Evolutionary conservation across 2,113 vertebrate genomes (phyloP).

Genomic region (Gyps fulvus): DNA sequence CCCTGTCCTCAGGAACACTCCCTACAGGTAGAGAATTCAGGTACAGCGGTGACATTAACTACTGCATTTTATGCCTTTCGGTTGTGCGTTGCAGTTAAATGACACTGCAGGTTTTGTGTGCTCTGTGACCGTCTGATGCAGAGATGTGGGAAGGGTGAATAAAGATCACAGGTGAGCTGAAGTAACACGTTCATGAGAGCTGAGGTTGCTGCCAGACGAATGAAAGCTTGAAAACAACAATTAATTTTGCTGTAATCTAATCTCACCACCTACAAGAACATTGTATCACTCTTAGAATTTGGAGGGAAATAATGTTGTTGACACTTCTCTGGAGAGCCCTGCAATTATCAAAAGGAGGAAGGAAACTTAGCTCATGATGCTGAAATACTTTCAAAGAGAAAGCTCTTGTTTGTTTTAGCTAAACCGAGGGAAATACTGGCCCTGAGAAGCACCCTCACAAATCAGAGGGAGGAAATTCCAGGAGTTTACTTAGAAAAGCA

Average conservation of each 20-base stretch:
- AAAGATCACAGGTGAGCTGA: neutral
- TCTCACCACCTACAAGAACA: neutral
- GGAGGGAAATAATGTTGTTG: slow-evolving; percentile 33
- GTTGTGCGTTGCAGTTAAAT: neutral
- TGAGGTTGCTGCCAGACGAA: neutral
- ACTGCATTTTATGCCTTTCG: neutral
- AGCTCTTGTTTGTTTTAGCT: slow-evolving; percentile 38
- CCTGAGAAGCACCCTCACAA: neutral
- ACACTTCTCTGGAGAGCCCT: neutral
- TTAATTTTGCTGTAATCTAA: slow-evolving; percentile 14
- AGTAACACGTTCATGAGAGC: neutral
- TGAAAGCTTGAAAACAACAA: neutral
- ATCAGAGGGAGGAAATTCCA: slow-evolving; percentile 47
- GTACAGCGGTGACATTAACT: neutral
- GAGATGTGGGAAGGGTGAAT: neutral
- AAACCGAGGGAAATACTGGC: slow-evolving; percentile 38
- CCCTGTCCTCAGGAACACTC: neutral
- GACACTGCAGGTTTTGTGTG: neutral
- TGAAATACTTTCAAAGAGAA: slow-evolving; percentile 41
- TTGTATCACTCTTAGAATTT: neutral
- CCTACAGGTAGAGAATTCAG: neutral
- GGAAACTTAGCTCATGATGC: slow-evolving; percentile 37
- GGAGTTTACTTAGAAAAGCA: neutral
- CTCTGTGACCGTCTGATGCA: neutral
- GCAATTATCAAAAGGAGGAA: slow-evolving; percentile 53